Evolutionary conservation across 2,113 vertebrate genomes (phyloP).

Genomic region (Alexandromys fortis): DNA sequence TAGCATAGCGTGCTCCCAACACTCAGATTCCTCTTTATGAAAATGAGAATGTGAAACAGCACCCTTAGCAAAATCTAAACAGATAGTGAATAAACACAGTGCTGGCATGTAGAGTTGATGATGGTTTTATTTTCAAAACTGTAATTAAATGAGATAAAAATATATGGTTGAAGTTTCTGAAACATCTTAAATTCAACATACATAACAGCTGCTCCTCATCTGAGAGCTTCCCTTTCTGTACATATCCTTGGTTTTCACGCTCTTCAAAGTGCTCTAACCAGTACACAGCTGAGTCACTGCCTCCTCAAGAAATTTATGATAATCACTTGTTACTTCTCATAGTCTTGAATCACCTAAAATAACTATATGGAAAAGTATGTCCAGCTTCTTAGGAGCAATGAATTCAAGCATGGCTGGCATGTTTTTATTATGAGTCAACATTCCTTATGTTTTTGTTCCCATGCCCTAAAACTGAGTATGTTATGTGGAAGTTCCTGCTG

Average conservation of each 20-base stretch:
- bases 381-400: background rate
- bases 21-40: background rate
- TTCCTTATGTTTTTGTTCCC: background rate
- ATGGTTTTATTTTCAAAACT: slow-evolving; percentile 72
- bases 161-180: slow-evolving; percentile 65
- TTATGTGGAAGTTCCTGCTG: background rate
- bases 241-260: slow-evolving; percentile 8
- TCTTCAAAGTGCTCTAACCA: slow-evolving; percentile 2
- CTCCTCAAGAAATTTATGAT: background rate
- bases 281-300: background rate
- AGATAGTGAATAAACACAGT: slow-evolving; percentile 45
- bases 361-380: background rate
- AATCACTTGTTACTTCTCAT: background rate
- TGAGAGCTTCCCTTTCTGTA: slow-evolving; percentile 41
- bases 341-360: slow-evolving; percentile 3
- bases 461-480: background rate
- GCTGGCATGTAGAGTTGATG: slow-evolving; percentile 55
- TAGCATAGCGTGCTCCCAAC: background rate
- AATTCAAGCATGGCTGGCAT: background rate
- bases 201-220: slow-evolving; percentile 76
- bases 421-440: slow-evolving; percentile 4
- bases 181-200: slow-evolving; percentile 70
- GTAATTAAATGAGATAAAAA: slow-evolving; percentile 80
- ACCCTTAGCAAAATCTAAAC: background rate
- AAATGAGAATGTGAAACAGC: background rate